Percentiles rank a stretch among this genome's conserved stretches.
Evolutionary conservation across 2,113 vertebrate genomes (phyloP).

Genomic region (Spermophilus dauricus): DNA sequence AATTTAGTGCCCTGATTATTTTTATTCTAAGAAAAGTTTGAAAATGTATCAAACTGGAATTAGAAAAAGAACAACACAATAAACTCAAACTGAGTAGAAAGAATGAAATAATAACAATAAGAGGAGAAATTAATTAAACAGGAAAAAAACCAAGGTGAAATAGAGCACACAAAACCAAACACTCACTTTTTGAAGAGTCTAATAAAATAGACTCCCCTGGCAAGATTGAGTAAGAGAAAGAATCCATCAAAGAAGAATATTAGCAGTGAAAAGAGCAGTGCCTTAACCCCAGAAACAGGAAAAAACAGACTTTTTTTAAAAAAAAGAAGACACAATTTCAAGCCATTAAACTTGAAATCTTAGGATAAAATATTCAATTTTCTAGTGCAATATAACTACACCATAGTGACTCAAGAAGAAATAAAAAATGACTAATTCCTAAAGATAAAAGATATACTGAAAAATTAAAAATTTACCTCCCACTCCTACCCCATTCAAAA

Average conservation of each 20-base stretch:
- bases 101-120: background rate
- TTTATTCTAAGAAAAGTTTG: background rate
- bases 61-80: constrained; percentile 4
- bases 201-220: background rate
- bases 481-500: background rate
- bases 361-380: background rate
- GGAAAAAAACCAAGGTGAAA: background rate
- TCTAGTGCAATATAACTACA: background rate
- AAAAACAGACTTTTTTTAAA: background rate
- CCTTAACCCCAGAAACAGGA: background rate
- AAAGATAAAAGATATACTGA: background rate
- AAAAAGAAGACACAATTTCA: background rate
- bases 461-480: background rate
- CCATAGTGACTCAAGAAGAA: constrained; percentile 30
- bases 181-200: constrained; percentile 20
- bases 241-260: constrained; percentile 12
- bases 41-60: constrained; percentile 21
- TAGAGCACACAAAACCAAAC: background rate
- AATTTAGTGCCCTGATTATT: background rate
- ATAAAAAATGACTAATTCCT: background rate
- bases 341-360: constrained; percentile 24
- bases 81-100: background rate
- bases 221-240: background rate
- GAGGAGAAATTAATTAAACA: constrained; percentile 18
- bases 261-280: background rate